Base-by-base conservation (phyloP, 2,113 vertebrate species). In the Ammodramus savannarum region DNA sequence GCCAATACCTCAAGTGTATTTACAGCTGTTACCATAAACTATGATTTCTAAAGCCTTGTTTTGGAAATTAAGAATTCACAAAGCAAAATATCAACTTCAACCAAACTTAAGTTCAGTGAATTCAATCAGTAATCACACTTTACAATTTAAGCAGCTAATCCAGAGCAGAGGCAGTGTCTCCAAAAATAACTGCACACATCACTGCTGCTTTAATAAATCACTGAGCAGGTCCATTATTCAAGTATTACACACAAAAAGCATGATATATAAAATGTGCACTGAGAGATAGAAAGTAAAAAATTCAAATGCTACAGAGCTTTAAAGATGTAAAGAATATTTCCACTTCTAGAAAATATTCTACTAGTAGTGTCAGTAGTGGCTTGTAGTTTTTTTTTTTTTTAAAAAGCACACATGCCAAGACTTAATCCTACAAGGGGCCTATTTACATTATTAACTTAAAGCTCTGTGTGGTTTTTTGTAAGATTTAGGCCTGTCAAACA, bases 401-500 rank as follows among this genome's bases (percentile, higher is more conserved):
- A 41, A 59, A 49, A 67, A 66, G 16, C 27, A 80, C 21, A 52
- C 34, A 89, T 22, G 59, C 69, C 38, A 59, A 71, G 51, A 66
- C 41, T 67, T 89, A 89, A 93, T 68, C 61, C 85, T 65, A 72
- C 77, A 79, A 82, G 62, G 41, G 41, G 25, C 27, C 74, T 82
- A 89, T 95, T 85, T 57, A 73, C 65, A 91, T 23, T 19, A 67
- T 85, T 93, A 88, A 81, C 54, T 77, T 34, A 15, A 91, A 93
- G 52, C 75, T 79, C 48, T 65, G 16, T 58, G 66, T 52, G 61
- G 43, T 32, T 83, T 72, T 88, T 58, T 21, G 1, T 25, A 80
- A 90, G 76, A 81, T 67, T 71, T 84, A 90, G 51, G 92, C 43
- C 82, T 92, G 92, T 74, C 88, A 94, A 78, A 76, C 85, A 54